Conservation (phyloP, 2,888 invertebrate species). For the Drosophila mercatorum region DNA sequence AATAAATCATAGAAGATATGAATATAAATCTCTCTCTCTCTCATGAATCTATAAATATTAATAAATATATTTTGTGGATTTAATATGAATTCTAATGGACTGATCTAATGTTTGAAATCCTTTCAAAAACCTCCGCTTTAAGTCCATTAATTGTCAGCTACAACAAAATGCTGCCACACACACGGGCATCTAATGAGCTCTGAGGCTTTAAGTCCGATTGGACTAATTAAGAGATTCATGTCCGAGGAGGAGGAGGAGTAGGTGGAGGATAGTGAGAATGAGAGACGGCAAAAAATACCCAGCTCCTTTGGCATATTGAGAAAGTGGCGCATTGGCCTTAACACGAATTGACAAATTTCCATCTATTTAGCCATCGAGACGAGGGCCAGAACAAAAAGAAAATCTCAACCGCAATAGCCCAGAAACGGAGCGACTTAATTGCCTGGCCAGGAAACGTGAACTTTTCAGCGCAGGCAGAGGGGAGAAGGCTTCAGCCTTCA, state of each 20-base stretch:
- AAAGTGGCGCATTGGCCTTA: constrained; percentile 72
- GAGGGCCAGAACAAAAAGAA: constrained; percentile 41
- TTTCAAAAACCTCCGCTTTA: not conserved
- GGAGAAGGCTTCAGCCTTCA: constrained; percentile 12
- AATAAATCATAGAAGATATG: not conserved
- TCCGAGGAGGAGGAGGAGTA: constrained; percentile 3
- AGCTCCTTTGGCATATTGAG: constrained; percentile 31
- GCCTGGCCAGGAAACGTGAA: constrained; percentile 47
- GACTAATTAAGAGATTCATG: constrained; percentile 64
- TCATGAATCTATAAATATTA: not conserved
- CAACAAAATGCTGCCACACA: not conserved
- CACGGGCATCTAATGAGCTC: constrained; percentile 19
- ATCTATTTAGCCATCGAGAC: constrained; percentile 66
- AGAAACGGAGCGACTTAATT: constrained; percentile 62
- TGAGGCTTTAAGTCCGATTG: constrained; percentile 27
- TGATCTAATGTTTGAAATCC: not conserved
- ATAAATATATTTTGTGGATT: not conserved
- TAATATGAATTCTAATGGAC: not conserved
- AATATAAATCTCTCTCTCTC: not conserved
- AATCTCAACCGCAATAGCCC: constrained; percentile 60
- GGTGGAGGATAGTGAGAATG: not conserved
- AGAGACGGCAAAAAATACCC: not conserved
- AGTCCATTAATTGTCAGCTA: not conserved
- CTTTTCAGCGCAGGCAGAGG: constrained; percentile 1
- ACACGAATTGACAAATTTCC: constrained; percentile 73